A percentile compares a stretch with the other conserved stretches of the same genome.
Conservation (phyloP, 1,140 invertebrate genomes). For the Pseudoatta argentina region DNA sequence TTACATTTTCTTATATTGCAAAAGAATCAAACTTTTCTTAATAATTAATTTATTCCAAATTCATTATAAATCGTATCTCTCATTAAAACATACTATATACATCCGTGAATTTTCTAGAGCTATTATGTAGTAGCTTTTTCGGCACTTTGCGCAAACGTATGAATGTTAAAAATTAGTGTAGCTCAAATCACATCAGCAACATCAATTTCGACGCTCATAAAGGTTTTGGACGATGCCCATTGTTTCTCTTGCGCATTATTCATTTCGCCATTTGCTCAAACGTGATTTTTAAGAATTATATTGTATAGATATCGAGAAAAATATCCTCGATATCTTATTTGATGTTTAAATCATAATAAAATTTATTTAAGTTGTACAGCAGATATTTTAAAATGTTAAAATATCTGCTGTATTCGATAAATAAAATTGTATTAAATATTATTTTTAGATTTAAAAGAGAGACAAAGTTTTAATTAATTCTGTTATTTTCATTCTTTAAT, state of each 20-base stretch:
- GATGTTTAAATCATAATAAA: background rate
- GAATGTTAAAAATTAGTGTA: slow-evolving; percentile 42
- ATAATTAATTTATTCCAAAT: background rate
- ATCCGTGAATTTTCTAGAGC: slow-evolving; percentile 1
- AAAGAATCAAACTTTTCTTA: background rate
- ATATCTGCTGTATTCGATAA: background rate
- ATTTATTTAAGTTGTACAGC: background rate
- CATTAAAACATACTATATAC: background rate
- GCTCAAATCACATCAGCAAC: slow-evolving; percentile 9
- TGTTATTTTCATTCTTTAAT: background rate
- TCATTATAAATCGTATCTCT: background rate
- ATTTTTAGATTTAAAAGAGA: background rate
- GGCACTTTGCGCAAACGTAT: slow-evolving; percentile 17
- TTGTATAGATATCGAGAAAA: slow-evolving; percentile 11
- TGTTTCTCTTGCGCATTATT: slow-evolving; percentile 33
- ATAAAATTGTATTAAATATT: background rate
- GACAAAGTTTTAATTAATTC: background rate
- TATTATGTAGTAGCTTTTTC: slow-evolving; percentile 18
- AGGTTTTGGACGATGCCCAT: slow-evolving; percentile 5
- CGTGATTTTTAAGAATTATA: background rate
- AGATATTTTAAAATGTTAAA: background rate
- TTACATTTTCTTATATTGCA: background rate
- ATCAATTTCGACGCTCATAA: slow-evolving; percentile 14
- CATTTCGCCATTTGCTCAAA: slow-evolving; percentile 23
- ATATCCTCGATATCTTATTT: background rate